phyloP scores from a whole-genome alignment of 2,113 vertebrate genomes.

The Puma concolor region DNA sequence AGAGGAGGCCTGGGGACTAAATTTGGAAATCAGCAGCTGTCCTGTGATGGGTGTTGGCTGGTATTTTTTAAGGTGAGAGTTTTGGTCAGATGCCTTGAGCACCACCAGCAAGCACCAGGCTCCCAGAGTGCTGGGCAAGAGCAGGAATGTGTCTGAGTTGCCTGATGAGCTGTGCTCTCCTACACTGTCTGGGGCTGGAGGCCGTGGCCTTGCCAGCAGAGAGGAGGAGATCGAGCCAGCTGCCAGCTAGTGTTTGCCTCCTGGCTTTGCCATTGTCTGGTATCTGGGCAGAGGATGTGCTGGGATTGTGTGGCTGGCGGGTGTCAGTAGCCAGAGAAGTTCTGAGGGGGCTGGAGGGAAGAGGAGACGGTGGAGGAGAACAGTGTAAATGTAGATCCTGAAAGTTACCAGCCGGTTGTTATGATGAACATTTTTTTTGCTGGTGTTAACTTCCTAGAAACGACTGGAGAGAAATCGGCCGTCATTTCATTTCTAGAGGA shows the following conservation, averaged over 20 bases:
- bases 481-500: background rate
- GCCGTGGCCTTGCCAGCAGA: background rate
- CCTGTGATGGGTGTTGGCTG: background rate
- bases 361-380: too few relatives aligned
- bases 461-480: background rate
- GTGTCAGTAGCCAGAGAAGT: background rate
- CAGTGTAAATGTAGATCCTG: background rate
- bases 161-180: background rate
- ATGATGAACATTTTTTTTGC: background rate
- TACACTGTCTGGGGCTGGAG: background rate
- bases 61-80: background rate
- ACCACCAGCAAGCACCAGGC: fast-evolving
- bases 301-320: too few relatives aligned
- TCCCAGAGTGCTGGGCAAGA: background rate
- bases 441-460: background rate
- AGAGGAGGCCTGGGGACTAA: background rate
- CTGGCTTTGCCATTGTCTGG: background rate
- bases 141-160: too few relatives aligned
- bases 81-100: background rate
- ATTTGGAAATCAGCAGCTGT: conserved; percentile 1
- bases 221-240: background rate
- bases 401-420: background rate
- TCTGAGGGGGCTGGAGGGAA: background rate
- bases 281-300: background rate
- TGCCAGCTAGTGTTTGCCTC: background rate